phyloP scores from a whole-genome alignment of 1,140 invertebrate species.

The Lucilia sericata region DNA sequence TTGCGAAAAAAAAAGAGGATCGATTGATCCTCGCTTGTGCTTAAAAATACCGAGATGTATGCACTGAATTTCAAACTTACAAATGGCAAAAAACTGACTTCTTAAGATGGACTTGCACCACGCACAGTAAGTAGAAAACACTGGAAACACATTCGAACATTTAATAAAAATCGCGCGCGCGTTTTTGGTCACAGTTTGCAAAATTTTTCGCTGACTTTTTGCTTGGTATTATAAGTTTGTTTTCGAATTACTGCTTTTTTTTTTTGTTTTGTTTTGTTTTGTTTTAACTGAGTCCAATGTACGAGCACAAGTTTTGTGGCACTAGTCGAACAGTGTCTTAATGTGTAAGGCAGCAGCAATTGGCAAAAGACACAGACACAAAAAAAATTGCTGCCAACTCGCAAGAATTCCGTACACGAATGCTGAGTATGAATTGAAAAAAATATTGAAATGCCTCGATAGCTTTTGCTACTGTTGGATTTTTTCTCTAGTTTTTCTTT shows the following conservation, averaged over 20 bases:
- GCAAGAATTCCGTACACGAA: constrained; percentile 68
- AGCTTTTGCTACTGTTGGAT: constrained; percentile 45
- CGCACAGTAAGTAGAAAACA: neutral
- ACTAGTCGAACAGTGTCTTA: too few relatives aligned
- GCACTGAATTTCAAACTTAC: neutral
- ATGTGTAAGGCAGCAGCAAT: neutral
- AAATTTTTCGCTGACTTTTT: constrained; percentile 8
- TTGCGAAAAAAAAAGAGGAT: neutral
- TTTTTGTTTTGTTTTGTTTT: neutral
- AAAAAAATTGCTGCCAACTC: constrained; percentile 67
- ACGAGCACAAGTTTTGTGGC: too few relatives aligned
- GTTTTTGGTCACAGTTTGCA: constrained; percentile 43
- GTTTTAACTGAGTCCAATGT: too few relatives aligned
- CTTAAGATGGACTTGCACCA: neutral
- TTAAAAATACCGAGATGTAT: neutral
- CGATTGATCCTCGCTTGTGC: neutral
- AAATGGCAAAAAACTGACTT: neutral
- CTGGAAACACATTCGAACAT: neutral
- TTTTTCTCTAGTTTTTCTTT: neutral
- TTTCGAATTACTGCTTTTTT: neutral
- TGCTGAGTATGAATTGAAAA: constrained; percentile 64
- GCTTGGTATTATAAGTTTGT: neutral
- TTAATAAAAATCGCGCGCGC: constrained; percentile 32
- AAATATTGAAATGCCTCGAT: constrained; percentile 66
- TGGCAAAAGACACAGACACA: constrained; percentile 52